Conservation (phyloP, 2,888 invertebrate genomes). For the Mactromeris polynyma region DNA sequence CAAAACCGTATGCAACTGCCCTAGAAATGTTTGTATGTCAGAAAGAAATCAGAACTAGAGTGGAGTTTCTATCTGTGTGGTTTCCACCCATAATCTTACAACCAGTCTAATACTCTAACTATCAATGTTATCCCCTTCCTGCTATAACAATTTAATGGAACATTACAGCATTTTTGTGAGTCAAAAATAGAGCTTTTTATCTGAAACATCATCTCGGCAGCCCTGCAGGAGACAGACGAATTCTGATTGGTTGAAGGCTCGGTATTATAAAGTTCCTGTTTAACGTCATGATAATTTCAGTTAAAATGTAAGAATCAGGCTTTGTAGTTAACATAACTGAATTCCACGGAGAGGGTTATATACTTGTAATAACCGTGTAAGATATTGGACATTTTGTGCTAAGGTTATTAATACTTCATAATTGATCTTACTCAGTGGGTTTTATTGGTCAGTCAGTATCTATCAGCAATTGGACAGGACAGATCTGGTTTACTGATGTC, state of each 20-base stretch:
- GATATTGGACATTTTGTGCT: neutral
- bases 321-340: neutral
- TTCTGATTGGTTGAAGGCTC: slow-evolving; percentile 16
- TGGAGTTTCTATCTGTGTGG: neutral
- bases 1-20: too few relatives aligned
- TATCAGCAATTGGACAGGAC: neutral
- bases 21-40: neutral
- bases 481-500: neutral
- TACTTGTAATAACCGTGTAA: neutral
- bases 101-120: neutral
- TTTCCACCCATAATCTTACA: neutral
- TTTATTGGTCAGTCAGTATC: neutral
- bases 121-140: neutral
- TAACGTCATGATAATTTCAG: neutral
- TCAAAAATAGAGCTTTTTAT: slow-evolving; percentile 34
- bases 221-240: slow-evolving; percentile 1
- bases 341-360: neutral
- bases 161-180: slow-evolving; percentile 25
- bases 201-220: slow-evolving; percentile 19
- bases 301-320: slow-evolving; percentile 6
- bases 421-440: too few relatives aligned
- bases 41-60: neutral
- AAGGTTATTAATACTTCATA: neutral
- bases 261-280: slow-evolving; percentile 3
- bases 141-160: slow-evolving; percentile 32